Evolutionary conservation across 2,888 invertebrate genomes (phyloP), one percentile per base, ranked within the genome.

Genomic region (Polietes domitor): DNA sequence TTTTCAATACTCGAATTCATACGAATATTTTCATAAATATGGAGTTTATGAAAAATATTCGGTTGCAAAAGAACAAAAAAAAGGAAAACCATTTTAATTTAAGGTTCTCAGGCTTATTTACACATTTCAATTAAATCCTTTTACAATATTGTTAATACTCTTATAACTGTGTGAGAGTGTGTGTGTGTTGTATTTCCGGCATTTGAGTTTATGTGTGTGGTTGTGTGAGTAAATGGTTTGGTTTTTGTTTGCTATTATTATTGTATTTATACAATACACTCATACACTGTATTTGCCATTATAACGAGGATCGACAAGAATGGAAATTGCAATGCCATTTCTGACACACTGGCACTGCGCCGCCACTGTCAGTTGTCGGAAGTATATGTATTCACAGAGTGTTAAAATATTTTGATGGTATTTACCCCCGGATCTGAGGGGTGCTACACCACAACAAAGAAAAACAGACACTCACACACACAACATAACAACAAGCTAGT

Each of bases 71-170:
- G n/a, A 47, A 47, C n/a, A 47, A 47, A 47, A 47, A n/a, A 47
- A 47, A 15, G n/a, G n/a, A n/a, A 12, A 47, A 47, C n/a, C 47
- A 47, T n/a, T 68, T 68, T 68, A 41, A 68, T 68, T 68, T 68
- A 68, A 68, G 41, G 37, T 68, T 43, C 68, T 68, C 86, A 88
- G 87, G 89, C 90, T 90, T 91, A 90, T 90, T 90, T 90, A 88
- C 89, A 90, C 90, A 89, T 91, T 90, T 88, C 90, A 90, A 89
- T 89, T 91, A 89, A 90, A 90, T 91, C 88, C 88, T 82, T 85
- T 81, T 50, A 76, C 85, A 83, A 73, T 85, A 83, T 65, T 86
- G 87, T 84, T 85, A 86, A 85, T 80, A 71, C 72, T 37, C 73
- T 74, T 75, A 65, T 19, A 9, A 1, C 10, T 5, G 19, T 50